Base-by-base conservation (phyloP, 2,797 vertebrate species). In the Sebastes vulpes region DNA sequence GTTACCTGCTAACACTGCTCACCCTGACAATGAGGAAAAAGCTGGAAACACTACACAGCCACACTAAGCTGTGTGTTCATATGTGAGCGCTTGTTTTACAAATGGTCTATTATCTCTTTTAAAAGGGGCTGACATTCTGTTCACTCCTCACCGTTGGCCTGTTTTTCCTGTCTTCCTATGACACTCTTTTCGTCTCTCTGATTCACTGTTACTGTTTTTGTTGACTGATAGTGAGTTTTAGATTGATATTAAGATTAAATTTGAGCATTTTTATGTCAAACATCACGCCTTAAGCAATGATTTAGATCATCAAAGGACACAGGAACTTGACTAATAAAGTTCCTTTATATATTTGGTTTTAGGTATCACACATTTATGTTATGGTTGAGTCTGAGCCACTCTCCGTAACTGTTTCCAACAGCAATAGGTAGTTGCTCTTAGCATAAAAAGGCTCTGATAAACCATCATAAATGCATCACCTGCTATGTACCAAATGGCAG, bases 1-100 rank as follows among this genome's bases (percentile, higher is more conserved):
- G 97, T 94, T 95, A 95, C 92, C 88, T 90, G 92, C 94, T 95
- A 96, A 96, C 94, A 90, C 93, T 91, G 94, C 77, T 96, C 94
- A 60, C 81, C 63, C 79, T 65, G 64, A 87, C 87, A 86, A 71
- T 28, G 50, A 83, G 72, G 70, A 96, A 94, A 95, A 95, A 94
- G 20, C 23, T 95, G 92, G 92, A 96, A 90, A 91, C 90, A 71
- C 91, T 88, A 86, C 84, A 90, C 92, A 85, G 84, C 67, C 74
- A 21, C 18, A 16, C 54, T 12, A n/a, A 53, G 73, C 81, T 75
- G 68, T 54, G 72, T 68, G 32, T 46, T 75, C 26, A 35, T 20
- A 42, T 71, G 60, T 10, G 6, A 57, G 56, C 6, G 1, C 35
- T 56, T 77, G 48, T 77, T 87, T 70, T 68, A 65, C 64, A 81